Evolutionary conservation across 2,797 vertebrate genomes (phyloP), one percentile per base, ranked within the genome.

Genomic region (Enteromius argenteus): DNA sequence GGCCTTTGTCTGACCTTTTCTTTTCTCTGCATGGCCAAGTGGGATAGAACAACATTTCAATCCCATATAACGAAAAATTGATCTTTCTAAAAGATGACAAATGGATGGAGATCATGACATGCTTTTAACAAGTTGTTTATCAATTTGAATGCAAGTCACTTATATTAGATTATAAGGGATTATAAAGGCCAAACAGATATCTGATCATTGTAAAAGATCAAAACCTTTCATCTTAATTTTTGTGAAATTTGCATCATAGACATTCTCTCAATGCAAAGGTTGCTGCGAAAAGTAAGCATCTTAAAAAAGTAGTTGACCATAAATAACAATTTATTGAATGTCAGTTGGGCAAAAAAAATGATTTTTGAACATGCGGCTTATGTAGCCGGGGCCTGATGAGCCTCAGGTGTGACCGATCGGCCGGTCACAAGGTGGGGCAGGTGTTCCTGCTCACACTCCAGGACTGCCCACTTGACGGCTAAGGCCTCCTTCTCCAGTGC

Each of bases 1-100:
- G 30, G 56, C 79, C 64, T 83, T 81, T 49, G 46, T 49, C n/a
- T 68, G 72, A 62, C 64, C 79, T 84, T 88, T 88, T 81, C 32
- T 11, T 76, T 71, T 23, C 64, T 30, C 60, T 37, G 69, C 46
- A 32, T 73, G 46, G 58, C 64, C 23, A 64, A 64, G 53, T 23
- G 2, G 77, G 81, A 83, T 66, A 23, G 32, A 83, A 79, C 23
- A 46, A 74, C n/a, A 74, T 84, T 86, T 84, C 62, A 74, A 56
- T 75, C 15, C 6, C 15, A 15, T 32, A 58, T 69, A 9, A 53
- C 4, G 35, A 67, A 39, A 76, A 66, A 78, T 80, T 13, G 4
- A 74, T 74, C 39, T 80, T 67, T 77, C 49, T 75, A 67, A 74
- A 46, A 51, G 15, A 81, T 76, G 66, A 76, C 21, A 46, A 80